Evolutionary conservation across 2,888 invertebrate species (phyloP), one percentile per base, ranked within the genome.

Genomic region (Oscheius sp.): DNA sequence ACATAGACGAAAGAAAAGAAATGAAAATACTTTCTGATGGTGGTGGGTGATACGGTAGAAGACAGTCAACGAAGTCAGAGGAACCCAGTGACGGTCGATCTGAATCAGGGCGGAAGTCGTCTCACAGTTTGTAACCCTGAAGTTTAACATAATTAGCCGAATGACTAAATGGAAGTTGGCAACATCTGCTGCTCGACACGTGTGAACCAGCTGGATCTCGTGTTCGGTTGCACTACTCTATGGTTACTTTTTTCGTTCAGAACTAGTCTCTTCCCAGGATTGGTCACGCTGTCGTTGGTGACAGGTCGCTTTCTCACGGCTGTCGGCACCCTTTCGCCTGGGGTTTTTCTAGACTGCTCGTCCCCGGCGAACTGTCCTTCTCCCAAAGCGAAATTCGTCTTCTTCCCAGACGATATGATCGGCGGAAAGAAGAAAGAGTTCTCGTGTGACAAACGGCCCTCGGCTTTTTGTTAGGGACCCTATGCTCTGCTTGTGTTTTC

Each of bases 21-120:
- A 23, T 18, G 35, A 35, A 9, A 13, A 13, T 2, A 68, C 55
- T 55, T 53, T 69, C 35, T 69, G 53, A 21, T 56, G 69, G 16
- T 23, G 78, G 52, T 82, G 80, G 12, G 69, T 73, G n/a, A 84
- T 78, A 27, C 81, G 74, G 74, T 86, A 86, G 25, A 76, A 82
- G 58, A 86, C 66, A 49, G 74, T 77, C 25, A 85, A 75, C n/a
- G 78, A 80, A 7, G 83, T 56, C 3, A 72, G 72, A n/a, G 81
- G 66, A 0, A 83, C 78, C 85, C 85, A 86, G 41, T 79, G 77
- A n/a, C 83, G 79, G 43, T 84, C 85, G 12, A 86, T 76, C 49
- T 74, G 69, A n/a, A 86, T 70, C 41, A 86, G 73, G 46, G 79
- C 77, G 23, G 84, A 73, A 1, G 80, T 77, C 21, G 69, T 74